Evolutionary conservation across 2,888 invertebrate genomes (phyloP).

Genomic region (Melieria omissa): DNA sequence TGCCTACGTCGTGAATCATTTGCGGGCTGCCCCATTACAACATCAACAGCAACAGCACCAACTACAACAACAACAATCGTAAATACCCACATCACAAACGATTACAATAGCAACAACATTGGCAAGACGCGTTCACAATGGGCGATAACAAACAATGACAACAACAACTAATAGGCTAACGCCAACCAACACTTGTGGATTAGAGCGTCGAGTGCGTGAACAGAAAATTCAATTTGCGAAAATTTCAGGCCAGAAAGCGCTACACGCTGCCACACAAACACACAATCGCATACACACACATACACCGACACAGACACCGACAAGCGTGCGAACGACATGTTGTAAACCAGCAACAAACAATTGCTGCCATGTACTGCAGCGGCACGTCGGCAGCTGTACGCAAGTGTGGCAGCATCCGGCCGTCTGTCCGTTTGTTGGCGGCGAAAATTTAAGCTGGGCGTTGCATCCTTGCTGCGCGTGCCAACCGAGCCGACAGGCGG

Average conservation of each 20-base stretch:
- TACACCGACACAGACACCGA: constrained; percentile 21
- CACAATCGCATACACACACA: constrained; percentile 19
- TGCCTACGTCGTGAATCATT: too few relatives aligned
- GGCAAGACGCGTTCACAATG: too few relatives aligned
- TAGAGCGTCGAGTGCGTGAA: not conserved
- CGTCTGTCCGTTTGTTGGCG: not conserved
- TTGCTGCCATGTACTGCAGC: not conserved
- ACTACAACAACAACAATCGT: too few relatives aligned
- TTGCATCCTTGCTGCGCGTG: constrained; percentile 15
- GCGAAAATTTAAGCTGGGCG: not conserved
- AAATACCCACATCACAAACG: too few relatives aligned
- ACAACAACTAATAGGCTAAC: not conserved
- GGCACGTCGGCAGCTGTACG: not conserved
- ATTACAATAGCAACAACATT: too few relatives aligned
- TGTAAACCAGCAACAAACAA: constrained; percentile 24
- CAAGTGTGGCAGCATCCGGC: constrained; percentile 3
- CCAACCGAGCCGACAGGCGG: constrained; percentile 19
- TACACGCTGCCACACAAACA: constrained; percentile 2
- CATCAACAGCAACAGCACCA: too few relatives aligned
- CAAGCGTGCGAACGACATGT: not conserved
- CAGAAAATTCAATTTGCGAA: constrained; percentile 14
- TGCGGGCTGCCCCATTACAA: too few relatives aligned
- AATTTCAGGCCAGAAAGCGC: constrained; percentile 7
- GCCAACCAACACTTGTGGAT: constrained; percentile 2
- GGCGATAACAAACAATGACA: not conserved